These are phyloP conservation scores for Lineus longissimus DNA, from an alignment of 1,140 invertebrate species.

Conservation along the genomic window DNA sequence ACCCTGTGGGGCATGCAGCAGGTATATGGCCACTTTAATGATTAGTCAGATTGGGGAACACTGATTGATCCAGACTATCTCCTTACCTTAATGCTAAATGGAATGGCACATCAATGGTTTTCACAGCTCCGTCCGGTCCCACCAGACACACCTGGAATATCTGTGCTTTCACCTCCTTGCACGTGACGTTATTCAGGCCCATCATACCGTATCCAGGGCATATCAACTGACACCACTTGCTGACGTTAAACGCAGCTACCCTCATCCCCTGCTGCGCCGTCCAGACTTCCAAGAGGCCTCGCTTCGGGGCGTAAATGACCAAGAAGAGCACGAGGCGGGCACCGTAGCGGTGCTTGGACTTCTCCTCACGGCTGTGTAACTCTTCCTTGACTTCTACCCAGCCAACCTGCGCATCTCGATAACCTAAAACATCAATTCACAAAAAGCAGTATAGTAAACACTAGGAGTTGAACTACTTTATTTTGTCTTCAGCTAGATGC, in stretches of 20 bases:
- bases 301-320: slow-evolving; percentile 78
- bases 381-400: slow-evolving; percentile 79
- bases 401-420: slow-evolving; percentile 77
- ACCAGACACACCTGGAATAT: slow-evolving; percentile 74
- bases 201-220: slow-evolving; percentile 74
- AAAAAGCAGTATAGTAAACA: too few species aligned
- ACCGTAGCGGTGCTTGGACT: slow-evolving; percentile 19
- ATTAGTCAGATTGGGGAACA: neutral
- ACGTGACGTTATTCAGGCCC: slow-evolving; percentile 61
- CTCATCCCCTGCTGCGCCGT: slow-evolving; percentile 77
- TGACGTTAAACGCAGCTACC: slow-evolving; percentile 84
- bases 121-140: slow-evolving; percentile 74
- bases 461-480: too few species aligned
- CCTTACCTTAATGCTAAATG: slow-evolving; percentile 63
- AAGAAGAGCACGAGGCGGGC: slow-evolving; percentile 68
- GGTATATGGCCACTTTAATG: neutral
- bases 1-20: too few species aligned
- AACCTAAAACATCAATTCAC: slow-evolving; percentile 58
- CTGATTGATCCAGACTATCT: neutral
- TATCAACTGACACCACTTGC: slow-evolving; percentile 62
- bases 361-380: slow-evolving; percentile 23
- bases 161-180: slow-evolving; percentile 56
- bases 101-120: slow-evolving; percentile 81
- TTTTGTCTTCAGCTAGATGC: too few species aligned
- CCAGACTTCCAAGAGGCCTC: slow-evolving; percentile 78